These are phyloP conservation scores for Idaea biselata DNA, from an alignment of 2,888 invertebrate species.

Conservation along the genomic window DNA sequence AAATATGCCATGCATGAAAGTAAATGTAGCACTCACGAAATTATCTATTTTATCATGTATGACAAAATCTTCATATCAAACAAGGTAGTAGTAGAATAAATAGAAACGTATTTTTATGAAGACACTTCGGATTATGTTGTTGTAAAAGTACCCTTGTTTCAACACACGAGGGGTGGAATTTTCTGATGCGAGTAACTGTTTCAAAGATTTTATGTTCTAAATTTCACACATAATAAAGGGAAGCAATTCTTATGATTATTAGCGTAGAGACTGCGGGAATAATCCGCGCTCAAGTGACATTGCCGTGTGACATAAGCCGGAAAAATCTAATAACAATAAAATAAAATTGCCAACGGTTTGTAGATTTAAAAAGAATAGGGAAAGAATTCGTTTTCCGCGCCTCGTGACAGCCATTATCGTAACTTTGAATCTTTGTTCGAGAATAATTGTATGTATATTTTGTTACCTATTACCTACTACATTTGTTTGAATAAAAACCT, in stretches of 20 bases:
- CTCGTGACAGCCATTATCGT: constrained; percentile 72
- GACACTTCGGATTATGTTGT: constrained; percentile 34
- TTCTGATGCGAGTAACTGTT: constrained; percentile 34
- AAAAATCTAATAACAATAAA: constrained; percentile 81
- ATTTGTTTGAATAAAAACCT: constrained; percentile 37
- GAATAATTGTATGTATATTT: constrained; percentile 49
- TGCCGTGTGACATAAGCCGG: constrained; percentile 77
- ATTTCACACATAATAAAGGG: constrained; percentile 79
- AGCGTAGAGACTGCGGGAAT: constrained; percentile 76
- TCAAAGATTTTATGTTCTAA: constrained; percentile 67
- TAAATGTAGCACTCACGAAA: constrained; percentile 69
- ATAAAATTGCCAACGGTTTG: constrained; percentile 79
- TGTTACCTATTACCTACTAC: constrained; percentile 34
- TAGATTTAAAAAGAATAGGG: constrained; percentile 77
- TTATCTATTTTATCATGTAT: constrained; percentile 62
- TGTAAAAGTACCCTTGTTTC: constrained; percentile 50
- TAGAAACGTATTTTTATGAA: constrained; percentile 49
- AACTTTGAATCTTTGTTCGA: constrained; percentile 72
- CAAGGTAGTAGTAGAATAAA: constrained; percentile 54
- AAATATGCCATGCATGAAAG: constrained; percentile 32
- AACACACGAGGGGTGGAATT: constrained; percentile 37
- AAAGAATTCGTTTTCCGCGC: constrained; percentile 74
- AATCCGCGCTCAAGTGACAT: constrained; percentile 72
- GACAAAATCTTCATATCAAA: constrained; percentile 59
- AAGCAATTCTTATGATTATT: constrained; percentile 80